Evolutionary conservation across 1,140 invertebrate species (phyloP), one percentile per base, ranked within the genome.

Genomic region (Trichogramma pretiosum): DNA sequence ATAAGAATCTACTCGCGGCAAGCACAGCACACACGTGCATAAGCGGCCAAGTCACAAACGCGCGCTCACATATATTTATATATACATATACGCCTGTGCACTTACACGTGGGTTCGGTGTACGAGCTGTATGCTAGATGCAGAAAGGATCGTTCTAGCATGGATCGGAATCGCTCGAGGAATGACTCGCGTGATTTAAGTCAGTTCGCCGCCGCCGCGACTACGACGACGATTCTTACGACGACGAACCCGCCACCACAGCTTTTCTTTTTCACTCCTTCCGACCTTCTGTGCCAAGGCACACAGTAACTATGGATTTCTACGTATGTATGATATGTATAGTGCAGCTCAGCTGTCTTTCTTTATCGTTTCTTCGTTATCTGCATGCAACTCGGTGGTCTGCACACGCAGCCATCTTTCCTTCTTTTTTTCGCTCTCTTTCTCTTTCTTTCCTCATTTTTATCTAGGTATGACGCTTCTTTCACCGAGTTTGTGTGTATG

Each of bases 131-230:
- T 21, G 5, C 26, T 30, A 37, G 24, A 42, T 49, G 40, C 45
- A 24, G 9, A 44, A 47, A 46, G 50, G 33, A 50, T 22, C 53
- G 52, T n/a, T 17, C 18, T 36, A 38, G 26, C 45, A 21, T 43
- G 46, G 41, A 59, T 55, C 57, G 48, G 48, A 56, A 58, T 56
- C 55, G 50, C 44, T 18, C 33, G n/a, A n/a, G 52, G 30, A 61
- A 56, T 56, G 48, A 61, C 50, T 59, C 52, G 56, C 57, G 57
- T 61, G 56, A 53, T 57, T 54, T 26, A 9, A 55, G 54, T 56
- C 53, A 44, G 54, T 57, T 57, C 56, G 51, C 43, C 35, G 11
- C 5, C 5, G 24, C 24, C 5, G n/a, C n/a, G n/a, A n/a, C n/a
- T n/a, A n/a, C n/a, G n/a, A n/a, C n/a, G n/a, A n/a, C n/a, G n/a